Evolutionary conservation across 2,113 vertebrate genomes (phyloP).

Genomic region (Boulengeromyrus knoepffleri): DNA sequence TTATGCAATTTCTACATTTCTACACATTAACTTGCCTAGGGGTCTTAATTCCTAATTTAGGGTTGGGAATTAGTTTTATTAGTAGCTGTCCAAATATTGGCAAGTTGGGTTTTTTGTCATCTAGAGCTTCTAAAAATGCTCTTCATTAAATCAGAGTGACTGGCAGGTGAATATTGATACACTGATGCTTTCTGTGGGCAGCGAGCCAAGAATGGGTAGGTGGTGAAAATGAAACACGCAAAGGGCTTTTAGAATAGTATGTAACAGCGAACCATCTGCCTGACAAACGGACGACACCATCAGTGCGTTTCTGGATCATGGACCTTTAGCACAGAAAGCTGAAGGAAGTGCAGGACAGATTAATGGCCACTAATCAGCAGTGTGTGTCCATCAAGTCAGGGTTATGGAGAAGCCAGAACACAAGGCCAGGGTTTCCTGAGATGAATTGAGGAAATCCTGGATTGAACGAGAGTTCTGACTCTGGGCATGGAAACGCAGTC

Average conservation of each 20-base stretch:
- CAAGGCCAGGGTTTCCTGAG: background rate
- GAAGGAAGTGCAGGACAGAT: background rate
- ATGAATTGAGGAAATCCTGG: background rate
- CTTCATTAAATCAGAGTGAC: background rate
- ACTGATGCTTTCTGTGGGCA: background rate
- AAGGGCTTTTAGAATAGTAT: background rate
- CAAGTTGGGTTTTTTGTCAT: background rate
- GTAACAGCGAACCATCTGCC: background rate
- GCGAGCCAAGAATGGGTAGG: background rate
- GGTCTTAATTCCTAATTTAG: background rate
- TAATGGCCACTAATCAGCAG: background rate
- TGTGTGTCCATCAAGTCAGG: background rate
- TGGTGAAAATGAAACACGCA: background rate
- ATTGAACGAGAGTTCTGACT: background rate
- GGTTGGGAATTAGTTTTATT: background rate
- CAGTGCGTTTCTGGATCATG: background rate
- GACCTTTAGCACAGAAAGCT: background rate
- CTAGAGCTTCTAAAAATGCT: background rate
- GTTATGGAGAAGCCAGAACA: background rate
- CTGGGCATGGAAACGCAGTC: background rate
- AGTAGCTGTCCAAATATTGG: background rate
- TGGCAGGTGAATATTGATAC: background rate
- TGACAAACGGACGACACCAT: background rate
- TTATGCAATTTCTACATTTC: background rate
- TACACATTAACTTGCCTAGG: background rate